phyloP scores from a whole-genome alignment of 2,888 invertebrate species.

The Phytoseiulus persimilis region DNA sequence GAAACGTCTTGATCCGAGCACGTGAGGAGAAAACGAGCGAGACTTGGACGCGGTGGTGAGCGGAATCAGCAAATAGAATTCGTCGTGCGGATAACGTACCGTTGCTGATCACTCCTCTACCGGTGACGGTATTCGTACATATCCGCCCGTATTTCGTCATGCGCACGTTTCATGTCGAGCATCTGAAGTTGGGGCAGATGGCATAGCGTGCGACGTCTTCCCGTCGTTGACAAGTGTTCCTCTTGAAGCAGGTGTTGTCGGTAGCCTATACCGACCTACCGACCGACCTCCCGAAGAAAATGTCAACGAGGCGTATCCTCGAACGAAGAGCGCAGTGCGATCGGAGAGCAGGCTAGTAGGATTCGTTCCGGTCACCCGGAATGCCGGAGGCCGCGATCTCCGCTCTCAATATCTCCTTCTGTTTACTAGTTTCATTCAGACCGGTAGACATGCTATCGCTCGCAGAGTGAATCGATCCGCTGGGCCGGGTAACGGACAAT shows the following conservation, averaged over 20 bases:
- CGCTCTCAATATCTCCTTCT: too few species aligned
- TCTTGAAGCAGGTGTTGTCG: not conserved
- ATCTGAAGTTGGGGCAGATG: not conserved
- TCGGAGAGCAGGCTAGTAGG: too few species aligned
- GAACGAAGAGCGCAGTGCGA: not conserved
- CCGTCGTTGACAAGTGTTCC: not conserved
- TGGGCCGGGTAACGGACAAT: not conserved
- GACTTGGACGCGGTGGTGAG: too few species aligned
- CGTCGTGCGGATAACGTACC: not conserved
- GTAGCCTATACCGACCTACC: too few species aligned
- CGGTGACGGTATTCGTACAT: not conserved
- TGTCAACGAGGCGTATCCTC: not conserved
- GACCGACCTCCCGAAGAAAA: not conserved
- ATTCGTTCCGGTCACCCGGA: too few species aligned
- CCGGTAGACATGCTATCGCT: too few species aligned
- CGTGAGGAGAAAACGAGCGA: too few species aligned
- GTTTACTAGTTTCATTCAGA: too few species aligned
- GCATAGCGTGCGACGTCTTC: not conserved
- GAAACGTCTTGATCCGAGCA: too few species aligned
- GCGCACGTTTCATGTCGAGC: not conserved
- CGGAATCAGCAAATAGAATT: not conserved
- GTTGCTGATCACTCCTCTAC: not conserved
- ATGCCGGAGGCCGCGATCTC: too few species aligned
- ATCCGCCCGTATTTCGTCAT: constrained; percentile 5
- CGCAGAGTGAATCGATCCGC: not conserved